Conservation (phyloP, 1,140 invertebrate species). For the Pseudomyrmex pallidus region DNA sequence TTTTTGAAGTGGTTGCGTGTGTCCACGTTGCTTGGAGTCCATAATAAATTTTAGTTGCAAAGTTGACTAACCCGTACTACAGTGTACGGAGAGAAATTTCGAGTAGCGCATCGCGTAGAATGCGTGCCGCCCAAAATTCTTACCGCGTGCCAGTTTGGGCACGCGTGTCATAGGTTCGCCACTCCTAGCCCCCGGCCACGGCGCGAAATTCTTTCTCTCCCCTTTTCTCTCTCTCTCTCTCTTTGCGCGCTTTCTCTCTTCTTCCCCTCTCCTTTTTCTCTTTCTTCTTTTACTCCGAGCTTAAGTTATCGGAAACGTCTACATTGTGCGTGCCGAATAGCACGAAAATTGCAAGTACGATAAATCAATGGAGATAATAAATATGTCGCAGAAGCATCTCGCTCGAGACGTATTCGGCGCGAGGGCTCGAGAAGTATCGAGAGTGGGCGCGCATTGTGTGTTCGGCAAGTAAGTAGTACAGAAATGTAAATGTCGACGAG, state of each 20-base stretch:
- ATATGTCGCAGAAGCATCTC: conserved; percentile 20
- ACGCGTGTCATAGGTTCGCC: conserved; percentile 30
- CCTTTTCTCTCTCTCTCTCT: too few relatives aligned
- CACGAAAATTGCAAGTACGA: conserved; percentile 32
- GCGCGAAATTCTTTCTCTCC: neutral
- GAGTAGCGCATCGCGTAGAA: conserved; percentile 16
- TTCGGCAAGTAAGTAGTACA: conserved; percentile 57
- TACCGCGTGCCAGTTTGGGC: neutral
- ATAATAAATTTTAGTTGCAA: conserved; percentile 55
- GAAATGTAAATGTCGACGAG: conserved; percentile 45
- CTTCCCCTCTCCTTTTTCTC: too few relatives aligned
- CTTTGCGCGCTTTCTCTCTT: too few relatives aligned
- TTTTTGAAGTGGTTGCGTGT: conserved; percentile 48
- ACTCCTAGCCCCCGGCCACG: neutral
- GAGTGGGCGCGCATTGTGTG: conserved; percentile 43
- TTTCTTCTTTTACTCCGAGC: neutral
- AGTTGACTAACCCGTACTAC: conserved; percentile 39
- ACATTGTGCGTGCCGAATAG: conserved; percentile 38
- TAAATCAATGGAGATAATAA: conserved; percentile 54
- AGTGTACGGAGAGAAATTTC: conserved; percentile 17
- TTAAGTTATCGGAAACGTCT: conserved; percentile 7
- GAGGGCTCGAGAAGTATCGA: conserved; percentile 37
- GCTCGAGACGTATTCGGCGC: conserved; percentile 35
- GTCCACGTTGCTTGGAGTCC: conserved; percentile 48
- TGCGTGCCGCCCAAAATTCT: conserved; percentile 28